Conservation (phyloP, 2,113 vertebrate genomes). For the Heteronetta atricapilla region DNA sequence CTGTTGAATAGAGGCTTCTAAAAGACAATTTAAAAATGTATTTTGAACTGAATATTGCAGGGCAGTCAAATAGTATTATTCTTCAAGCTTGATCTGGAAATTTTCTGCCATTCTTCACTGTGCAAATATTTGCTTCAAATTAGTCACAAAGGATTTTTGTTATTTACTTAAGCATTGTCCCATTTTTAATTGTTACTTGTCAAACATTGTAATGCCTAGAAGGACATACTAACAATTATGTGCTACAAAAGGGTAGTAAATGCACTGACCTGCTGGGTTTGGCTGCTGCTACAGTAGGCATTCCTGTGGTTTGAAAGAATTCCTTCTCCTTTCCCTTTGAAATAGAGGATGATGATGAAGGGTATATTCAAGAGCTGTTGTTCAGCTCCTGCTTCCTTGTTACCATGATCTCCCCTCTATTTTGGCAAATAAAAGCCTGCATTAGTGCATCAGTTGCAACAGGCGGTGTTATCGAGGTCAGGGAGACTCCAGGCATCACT, state of each 20-base stretch:
- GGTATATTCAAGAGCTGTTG: not conserved
- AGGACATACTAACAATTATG: not conserved
- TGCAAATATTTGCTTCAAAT: slow-evolving; percentile 28
- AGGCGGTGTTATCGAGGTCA: not conserved
- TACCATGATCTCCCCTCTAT: not conserved
- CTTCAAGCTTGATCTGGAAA: not conserved
- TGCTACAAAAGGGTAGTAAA: not conserved
- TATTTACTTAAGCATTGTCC: slow-evolving; percentile 20
- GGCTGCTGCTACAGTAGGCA: not conserved
- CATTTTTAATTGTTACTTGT: not conserved
- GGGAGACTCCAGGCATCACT: not conserved
- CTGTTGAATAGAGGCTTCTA: not conserved
- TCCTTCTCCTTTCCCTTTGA: not conserved
- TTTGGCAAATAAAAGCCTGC: not conserved
- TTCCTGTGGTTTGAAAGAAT: not conserved
- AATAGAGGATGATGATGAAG: not conserved
- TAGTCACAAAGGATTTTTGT: not conserved
- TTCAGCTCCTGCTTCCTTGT: not conserved
- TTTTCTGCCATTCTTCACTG: not conserved
- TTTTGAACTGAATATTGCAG: not conserved
- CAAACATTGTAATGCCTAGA: not conserved
- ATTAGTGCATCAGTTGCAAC: not conserved
- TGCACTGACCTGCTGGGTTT: not conserved
- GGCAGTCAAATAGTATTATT: not conserved
- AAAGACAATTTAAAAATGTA: not conserved